Percentiles rank a stretch among this genome's conserved stretches.
Evolutionary conservation across 1,140 invertebrate species (phyloP).

Genomic region (Neelides sp.): DNA sequence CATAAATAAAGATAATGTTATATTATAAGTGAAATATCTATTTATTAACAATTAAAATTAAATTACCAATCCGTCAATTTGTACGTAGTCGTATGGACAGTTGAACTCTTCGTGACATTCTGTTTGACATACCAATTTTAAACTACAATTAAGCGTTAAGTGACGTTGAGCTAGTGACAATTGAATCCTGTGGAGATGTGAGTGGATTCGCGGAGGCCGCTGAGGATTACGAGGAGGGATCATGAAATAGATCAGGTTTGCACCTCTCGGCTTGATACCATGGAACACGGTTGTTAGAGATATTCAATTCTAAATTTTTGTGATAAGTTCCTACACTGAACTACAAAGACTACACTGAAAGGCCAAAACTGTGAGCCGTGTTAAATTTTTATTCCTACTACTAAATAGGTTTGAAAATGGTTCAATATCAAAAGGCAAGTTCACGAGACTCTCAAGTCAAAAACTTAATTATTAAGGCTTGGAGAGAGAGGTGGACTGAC

Average conservation of each 20-base stretch:
- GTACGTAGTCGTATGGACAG: slow-evolving; percentile 31
- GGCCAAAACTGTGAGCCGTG: no score
- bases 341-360: background rate
- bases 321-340: background rate
- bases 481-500: slow-evolving; percentile 87
- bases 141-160: no score
- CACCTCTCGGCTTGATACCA: background rate
- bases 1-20: background rate
- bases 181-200: no score
- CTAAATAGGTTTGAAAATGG: slow-evolving; percentile 11
- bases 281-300: background rate
- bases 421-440: slow-evolving; percentile 35
- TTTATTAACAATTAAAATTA: background rate
- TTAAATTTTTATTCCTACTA: background rate
- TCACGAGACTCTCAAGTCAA: slow-evolving; percentile 75
- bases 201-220: no score
- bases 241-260: no score
- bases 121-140: slow-evolving; percentile 17
- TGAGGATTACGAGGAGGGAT: no score
- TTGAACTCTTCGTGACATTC: slow-evolving; percentile 17
- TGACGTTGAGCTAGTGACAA: no score
- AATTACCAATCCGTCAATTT: slow-evolving; percentile 35
- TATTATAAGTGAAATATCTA: background rate
- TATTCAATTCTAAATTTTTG: background rate
- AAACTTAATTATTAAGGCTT: slow-evolving; percentile 69